A percentile compares a stretch with the other conserved stretches of the same genome.
Evolutionary conservation across 2,888 invertebrate species (phyloP).

Genomic region (Diaperis boleti): DNA sequence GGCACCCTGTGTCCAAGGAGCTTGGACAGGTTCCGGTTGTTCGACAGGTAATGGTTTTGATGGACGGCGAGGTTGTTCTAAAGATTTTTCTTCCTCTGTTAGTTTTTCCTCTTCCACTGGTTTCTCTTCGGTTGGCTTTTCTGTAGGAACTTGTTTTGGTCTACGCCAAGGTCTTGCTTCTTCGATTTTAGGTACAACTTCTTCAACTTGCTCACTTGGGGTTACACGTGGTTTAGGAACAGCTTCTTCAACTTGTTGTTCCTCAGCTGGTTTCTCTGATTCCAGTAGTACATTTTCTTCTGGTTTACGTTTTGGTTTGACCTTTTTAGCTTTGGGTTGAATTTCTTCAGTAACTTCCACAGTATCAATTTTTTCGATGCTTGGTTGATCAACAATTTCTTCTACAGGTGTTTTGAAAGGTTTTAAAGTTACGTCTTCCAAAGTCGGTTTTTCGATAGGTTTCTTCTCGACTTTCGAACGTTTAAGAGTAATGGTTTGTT

Average conservation of each 20-base stretch:
- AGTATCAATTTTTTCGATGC: slow-evolving; percentile 10
- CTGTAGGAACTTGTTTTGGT: background rate
- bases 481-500: slow-evolving; percentile 72
- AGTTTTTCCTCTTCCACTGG: background rate
- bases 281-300: slow-evolving; percentile 4
- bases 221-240: no score
- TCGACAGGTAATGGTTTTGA: slow-evolving; percentile 28
- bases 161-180: slow-evolving; percentile 2
- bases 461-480: slow-evolving; percentile 62
- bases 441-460: slow-evolving; percentile 69
- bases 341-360: background rate
- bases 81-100: slow-evolving; percentile 5
- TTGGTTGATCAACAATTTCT: background rate
- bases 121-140: slow-evolving; percentile 24
- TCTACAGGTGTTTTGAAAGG: slow-evolving; percentile 56
- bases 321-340: no score
- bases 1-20: slow-evolving; percentile 73
- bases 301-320: no score
- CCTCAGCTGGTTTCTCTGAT: background rate
- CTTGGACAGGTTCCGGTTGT: slow-evolving; percentile 51
- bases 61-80: slow-evolving; percentile 37
- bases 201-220: no score
- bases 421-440: slow-evolving; percentile 67
- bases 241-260: background rate
- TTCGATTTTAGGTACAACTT: background rate